Conservation (phyloP, 2,797 vertebrate species). For the Onychomys torridus region DNA sequence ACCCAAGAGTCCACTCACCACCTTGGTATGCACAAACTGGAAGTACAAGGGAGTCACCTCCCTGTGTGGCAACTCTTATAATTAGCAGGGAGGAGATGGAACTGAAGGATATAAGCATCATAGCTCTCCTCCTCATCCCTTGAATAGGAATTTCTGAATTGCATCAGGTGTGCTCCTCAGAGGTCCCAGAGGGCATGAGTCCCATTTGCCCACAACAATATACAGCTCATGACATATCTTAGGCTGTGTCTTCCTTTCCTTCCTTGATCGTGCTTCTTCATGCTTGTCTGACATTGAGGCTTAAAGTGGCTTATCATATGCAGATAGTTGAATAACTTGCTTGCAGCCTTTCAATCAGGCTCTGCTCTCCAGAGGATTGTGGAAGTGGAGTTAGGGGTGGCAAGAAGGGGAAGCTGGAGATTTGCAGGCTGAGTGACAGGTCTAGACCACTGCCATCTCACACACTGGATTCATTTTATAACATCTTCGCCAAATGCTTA, state of each 20-base stretch:
- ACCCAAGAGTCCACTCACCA: neutral
- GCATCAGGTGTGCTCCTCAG: neutral
- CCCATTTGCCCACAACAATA: neutral
- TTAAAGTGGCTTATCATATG: neutral
- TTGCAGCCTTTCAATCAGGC: neutral
- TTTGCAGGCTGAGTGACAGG: neutral
- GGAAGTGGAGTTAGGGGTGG: neutral
- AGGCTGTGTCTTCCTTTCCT: neutral
- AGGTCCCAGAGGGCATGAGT: neutral
- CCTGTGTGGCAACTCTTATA: neutral
- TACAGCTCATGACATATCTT: neutral
- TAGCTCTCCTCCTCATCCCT: neutral
- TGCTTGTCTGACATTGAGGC: neutral
- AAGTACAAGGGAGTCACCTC: conserved; percentile 31
- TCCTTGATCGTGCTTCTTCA: neutral
- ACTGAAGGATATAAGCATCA: neutral
- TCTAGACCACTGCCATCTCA: neutral
- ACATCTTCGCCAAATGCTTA: neutral
- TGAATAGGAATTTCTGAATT: neutral
- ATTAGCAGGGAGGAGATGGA: neutral
- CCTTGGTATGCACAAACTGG: conserved; percentile 51
- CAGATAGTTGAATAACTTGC: neutral
- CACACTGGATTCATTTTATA: neutral
- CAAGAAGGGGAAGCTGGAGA: neutral
- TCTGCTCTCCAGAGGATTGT: neutral